Base-by-base conservation (phyloP, 2,113 vertebrate species). In the Ondatra zibethicus region DNA sequence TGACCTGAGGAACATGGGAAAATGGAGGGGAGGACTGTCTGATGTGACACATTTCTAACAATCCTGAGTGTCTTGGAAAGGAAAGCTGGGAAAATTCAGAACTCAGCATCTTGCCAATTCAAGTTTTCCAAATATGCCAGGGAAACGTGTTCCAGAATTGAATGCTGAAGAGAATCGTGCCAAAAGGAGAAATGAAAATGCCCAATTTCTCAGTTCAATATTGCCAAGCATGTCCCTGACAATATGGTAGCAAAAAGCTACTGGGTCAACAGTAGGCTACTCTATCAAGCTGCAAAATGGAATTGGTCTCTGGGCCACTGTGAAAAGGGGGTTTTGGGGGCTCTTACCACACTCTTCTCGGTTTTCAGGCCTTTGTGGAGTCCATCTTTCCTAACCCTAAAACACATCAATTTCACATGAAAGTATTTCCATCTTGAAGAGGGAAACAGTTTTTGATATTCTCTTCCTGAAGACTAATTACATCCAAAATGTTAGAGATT, bases 51-150 rank as follows among this genome's bases (percentile, higher is more conserved):
- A 21, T 47, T 50, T 78, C 45, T 92, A 55, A 50, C 68, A n/a
- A 89, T 81, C 58, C 77, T 36, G 11, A 65, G 42, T 52, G 39
- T 65, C 68, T 89, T 88, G n/a, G 16, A 65, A 94, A 80, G 29
- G 75, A 91, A 75, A 73, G 16, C 10, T 86, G 82, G 68, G 63
- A 70, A 93, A 92, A 92, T 93, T 97, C 93, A 98, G 72, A 97
- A 93, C 95, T 98, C 97, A 97, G 84, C 68, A 93, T 89, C 92
- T 82, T 97, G 97, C 93, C 91, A 97, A 97, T 96, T 97, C 68
- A 58, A 96, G 90, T 89, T 85, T 77, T 96, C 97, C 96, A 61
- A 96, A 96, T 94, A 97, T 94, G 96, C 78, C 76, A 91, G 31
- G 85, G 82, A 81, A 92, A 93, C 39, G 31, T 52, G 96, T 88